phyloP scores from a whole-genome alignment of 2,113 vertebrate species.

The Cyanistes caeruleus region DNA sequence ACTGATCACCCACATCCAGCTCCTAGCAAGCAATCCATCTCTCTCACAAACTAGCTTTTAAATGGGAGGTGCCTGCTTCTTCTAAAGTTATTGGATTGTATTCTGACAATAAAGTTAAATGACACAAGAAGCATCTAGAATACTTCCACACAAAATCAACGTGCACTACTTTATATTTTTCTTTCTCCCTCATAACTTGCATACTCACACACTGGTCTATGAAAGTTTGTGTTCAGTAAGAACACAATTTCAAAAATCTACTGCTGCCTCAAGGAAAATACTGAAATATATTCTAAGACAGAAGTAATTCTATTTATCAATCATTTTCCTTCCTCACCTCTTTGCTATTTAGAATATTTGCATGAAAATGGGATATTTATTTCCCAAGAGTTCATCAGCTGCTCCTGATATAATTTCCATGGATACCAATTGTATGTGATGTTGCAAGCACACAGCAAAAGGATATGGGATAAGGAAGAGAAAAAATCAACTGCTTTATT shows the following conservation, averaged over 20 bases:
- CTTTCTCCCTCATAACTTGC: conserved; percentile 8
- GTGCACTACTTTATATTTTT: conserved; percentile 9
- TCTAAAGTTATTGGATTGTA: neutral
- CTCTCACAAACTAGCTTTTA: neutral
- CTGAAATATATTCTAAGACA: conserved; percentile 26
- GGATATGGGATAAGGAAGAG: neutral
- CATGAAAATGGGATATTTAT: conserved; percentile 65
- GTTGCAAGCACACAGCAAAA: neutral
- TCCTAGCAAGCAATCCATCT: neutral
- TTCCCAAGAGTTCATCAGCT: conserved; percentile 59
- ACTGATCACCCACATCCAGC: neutral
- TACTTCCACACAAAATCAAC: conserved; percentile 48
- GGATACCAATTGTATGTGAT: conserved; percentile 37
- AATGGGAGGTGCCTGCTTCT: conserved; percentile 1
- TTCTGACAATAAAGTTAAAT: conserved; percentile 47
- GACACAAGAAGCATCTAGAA: neutral
- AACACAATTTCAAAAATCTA: conserved; percentile 8
- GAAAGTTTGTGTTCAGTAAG: conserved; percentile 18
- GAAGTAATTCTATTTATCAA: conserved; percentile 55
- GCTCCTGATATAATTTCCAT: conserved; percentile 59
- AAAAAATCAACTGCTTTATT: neutral
- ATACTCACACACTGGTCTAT: neutral
- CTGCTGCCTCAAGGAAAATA: conserved; percentile 37
- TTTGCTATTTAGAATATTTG: conserved; percentile 60
- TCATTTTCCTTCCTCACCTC: conserved; percentile 41